Evolutionary conservation across 2,888 invertebrate genomes (phyloP).

Genomic region (Phorcus lineatus): DNA sequence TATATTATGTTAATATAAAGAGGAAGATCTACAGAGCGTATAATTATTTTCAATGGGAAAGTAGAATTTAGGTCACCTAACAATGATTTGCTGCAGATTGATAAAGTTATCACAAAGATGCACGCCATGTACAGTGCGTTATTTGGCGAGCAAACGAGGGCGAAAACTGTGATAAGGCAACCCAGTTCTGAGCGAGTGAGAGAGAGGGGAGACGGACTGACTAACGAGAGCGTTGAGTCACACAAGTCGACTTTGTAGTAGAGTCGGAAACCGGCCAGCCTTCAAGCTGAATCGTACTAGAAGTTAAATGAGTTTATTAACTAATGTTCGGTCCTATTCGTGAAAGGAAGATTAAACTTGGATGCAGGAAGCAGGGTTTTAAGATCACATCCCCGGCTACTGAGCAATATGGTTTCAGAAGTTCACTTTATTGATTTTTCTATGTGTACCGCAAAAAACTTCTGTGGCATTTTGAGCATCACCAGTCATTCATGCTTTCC

Average conservation of each 20-base stretch:
- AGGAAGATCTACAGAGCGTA: slow-evolving; percentile 6
- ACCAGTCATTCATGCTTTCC: not conserved
- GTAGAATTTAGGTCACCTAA: not conserved
- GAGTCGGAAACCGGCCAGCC: slow-evolving; percentile 8
- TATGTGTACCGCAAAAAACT: not conserved
- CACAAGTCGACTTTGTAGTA: slow-evolving; percentile 5
- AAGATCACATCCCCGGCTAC: not conserved
- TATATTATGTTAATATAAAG: slow-evolving; percentile 40
- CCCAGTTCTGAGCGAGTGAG: not conserved
- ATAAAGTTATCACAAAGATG: not conserved
- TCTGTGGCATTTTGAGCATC: not conserved
- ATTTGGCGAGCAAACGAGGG: not conserved
- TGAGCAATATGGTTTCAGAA: not conserved
- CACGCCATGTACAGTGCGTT: not conserved
- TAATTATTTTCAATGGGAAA: not conserved
- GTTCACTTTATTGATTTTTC: slow-evolving; percentile 5
- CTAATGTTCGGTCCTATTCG: not conserved
- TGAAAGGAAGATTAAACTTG: not conserved
- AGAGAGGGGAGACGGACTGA: not conserved
- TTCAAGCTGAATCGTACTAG: too few relatives aligned
- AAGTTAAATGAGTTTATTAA: too few relatives aligned
- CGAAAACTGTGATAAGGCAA: not conserved
- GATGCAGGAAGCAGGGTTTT: not conserved
- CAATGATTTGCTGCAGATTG: not conserved
- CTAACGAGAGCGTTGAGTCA: slow-evolving; percentile 12